Evolutionary conservation across 2,797 vertebrate genomes (phyloP).

Genomic region (Megaceryle alcyon): DNA sequence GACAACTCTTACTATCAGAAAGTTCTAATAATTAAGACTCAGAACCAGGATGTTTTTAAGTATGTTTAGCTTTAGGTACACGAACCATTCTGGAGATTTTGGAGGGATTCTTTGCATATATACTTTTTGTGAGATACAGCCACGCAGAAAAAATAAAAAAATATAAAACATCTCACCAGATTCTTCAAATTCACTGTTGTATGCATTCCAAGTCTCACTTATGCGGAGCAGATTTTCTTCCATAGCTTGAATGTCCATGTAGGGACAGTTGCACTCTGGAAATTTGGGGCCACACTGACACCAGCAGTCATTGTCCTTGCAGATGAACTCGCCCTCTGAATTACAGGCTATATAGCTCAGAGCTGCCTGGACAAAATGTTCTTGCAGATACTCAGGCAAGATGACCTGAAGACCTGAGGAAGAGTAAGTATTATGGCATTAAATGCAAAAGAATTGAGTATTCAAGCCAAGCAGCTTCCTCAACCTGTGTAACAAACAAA

Average conservation of each 20-base stretch:
- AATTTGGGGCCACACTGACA: constrained; percentile 90
- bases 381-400: constrained; percentile 92
- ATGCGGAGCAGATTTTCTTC: constrained; percentile 92
- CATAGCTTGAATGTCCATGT: constrained; percentile 97
- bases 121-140: neutral
- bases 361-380: constrained; percentile 92
- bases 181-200: constrained; percentile 94
- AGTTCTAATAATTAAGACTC: neutral
- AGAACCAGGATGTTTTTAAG: neutral
- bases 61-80: neutral
- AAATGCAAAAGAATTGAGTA: neutral
- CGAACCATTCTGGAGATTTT: neutral
- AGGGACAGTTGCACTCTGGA: constrained; percentile 96
- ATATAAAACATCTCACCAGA: constrained; percentile 82
- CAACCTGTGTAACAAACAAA: fast-evolving
- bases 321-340: constrained; percentile 94
- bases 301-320: constrained; percentile 95
- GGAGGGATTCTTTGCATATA: neutral
- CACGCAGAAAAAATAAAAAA: neutral
- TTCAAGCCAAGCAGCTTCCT: neutral
- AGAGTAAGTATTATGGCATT: neutral
- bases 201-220: constrained; percentile 89
- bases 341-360: constrained; percentile 97
- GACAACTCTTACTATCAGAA: neutral
- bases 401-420: constrained; percentile 91